Conservation (phyloP, 1,140 invertebrate species). For the Drosophila tsacasi region DNA sequence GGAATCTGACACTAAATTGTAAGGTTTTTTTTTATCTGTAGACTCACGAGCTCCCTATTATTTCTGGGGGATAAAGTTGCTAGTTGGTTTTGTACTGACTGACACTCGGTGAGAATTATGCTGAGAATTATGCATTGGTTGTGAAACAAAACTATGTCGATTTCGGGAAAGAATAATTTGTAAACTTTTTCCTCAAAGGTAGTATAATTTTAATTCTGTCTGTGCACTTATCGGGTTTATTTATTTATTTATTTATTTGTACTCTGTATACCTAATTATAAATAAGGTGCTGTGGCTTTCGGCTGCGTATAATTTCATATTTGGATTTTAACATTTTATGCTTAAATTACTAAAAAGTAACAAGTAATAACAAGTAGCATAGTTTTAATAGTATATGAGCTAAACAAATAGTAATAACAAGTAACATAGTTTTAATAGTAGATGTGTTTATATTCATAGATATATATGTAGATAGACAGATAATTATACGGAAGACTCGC, state of each 20-base stretch:
- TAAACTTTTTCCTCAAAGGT: background rate
- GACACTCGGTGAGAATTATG: too few relatives aligned
- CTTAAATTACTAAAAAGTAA: too few relatives aligned
- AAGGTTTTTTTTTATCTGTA: background rate
- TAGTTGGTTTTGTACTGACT: background rate
- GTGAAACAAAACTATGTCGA: background rate
- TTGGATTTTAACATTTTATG: too few relatives aligned
- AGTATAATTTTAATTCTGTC: background rate
- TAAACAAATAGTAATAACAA: too few relatives aligned
- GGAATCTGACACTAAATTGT: background rate
- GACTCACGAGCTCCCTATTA: background rate
- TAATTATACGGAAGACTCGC: background rate
- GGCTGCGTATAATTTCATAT: too few relatives aligned
- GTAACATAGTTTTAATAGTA: too few relatives aligned
- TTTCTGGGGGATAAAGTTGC: background rate
- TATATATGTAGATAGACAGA: background rate
- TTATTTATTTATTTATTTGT: too few relatives aligned
- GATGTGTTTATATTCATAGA: too few relatives aligned
- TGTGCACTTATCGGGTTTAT: background rate
- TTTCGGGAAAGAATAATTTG: background rate
- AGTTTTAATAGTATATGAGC: too few relatives aligned
- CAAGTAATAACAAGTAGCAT: too few relatives aligned
- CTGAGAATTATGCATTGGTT: background rate
- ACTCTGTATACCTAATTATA: too few relatives aligned
- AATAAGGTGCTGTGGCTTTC: too few relatives aligned